Percentiles rank a stretch among this genome's conserved stretches.
Conservation (phyloP, 2,113 vertebrate species). For the Salvelinus fontinalis region DNA sequence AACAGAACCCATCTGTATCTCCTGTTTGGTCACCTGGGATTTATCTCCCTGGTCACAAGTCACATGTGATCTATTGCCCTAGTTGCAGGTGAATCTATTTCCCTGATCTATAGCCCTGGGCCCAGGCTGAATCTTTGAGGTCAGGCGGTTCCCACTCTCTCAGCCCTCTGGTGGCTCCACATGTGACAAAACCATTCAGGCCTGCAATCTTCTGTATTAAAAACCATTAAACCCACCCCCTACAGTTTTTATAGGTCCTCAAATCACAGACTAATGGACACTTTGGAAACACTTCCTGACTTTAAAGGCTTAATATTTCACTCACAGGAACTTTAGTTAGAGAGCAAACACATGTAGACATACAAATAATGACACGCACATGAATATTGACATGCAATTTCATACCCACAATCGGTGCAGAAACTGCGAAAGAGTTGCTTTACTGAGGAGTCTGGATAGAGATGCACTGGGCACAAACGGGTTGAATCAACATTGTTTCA, state of each 20-base stretch:
- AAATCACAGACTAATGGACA: slow-evolving; percentile 28
- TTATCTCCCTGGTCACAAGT: neutral
- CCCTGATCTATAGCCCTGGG: neutral
- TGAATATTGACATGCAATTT: neutral
- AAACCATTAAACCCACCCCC: slow-evolving; percentile 12
- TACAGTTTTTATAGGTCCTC: slow-evolving; percentile 26
- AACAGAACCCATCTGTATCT: too few species aligned
- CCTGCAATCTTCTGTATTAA: slow-evolving; percentile 12
- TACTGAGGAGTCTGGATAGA: neutral
- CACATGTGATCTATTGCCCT: neutral
- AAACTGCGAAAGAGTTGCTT: neutral
- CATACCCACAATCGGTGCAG: neutral
- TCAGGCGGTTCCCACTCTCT: neutral
- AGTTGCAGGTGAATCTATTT: neutral
- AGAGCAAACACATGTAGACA: neutral
- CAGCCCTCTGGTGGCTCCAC: slow-evolving; percentile 6
- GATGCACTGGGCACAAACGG: too few species aligned
- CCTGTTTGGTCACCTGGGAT: slow-evolving; percentile 4
- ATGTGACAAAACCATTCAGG: slow-evolving; percentile 32
- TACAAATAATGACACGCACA: slow-evolving; percentile 1
- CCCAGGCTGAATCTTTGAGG: neutral
- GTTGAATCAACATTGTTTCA: too few species aligned
- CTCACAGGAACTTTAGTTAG: neutral
- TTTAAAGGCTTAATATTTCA: slow-evolving; percentile 13
- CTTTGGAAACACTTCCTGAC: slow-evolving; percentile 22